Conservation (phyloP, 1,140 invertebrate genomes). For the Calephelis virginiensis region DNA sequence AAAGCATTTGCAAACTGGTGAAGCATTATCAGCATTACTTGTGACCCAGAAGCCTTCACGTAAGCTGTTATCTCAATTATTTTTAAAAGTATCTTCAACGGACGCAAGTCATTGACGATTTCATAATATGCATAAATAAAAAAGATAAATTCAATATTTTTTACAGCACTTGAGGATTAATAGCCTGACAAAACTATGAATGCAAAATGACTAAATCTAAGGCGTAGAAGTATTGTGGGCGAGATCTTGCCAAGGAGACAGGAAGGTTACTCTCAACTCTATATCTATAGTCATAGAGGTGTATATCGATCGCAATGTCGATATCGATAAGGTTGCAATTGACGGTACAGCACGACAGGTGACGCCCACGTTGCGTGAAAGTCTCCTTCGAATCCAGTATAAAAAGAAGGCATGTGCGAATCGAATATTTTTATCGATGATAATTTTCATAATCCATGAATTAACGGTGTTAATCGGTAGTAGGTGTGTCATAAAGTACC, state of each 20-base stretch:
- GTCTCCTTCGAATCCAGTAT: constrained; percentile 28
- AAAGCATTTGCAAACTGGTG: too few relatives aligned
- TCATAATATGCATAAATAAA: too few relatives aligned
- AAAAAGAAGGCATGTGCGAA: not conserved
- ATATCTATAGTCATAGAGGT: constrained; percentile 13
- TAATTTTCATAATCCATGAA: too few relatives aligned
- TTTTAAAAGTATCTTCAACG: too few relatives aligned
- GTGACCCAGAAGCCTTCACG: too few relatives aligned
- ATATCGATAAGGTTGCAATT: constrained; percentile 10
- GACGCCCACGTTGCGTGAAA: constrained; percentile 38
- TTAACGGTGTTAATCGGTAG: too few relatives aligned
- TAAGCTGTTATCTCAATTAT: too few relatives aligned
- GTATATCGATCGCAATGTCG: not conserved
- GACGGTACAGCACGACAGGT: constrained; percentile 36
- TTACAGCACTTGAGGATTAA: constrained; percentile 7
- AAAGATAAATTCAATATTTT: not conserved
- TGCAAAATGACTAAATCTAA: constrained; percentile 23
- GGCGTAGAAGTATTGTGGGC: constrained; percentile 26
- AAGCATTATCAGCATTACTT: too few relatives aligned
- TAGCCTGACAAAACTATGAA: constrained; percentile 21
- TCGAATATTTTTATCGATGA: not conserved
- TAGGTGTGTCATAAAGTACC: too few relatives aligned
- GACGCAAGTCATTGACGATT: too few relatives aligned
- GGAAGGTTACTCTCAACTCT: not conserved
- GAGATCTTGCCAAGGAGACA: constrained; percentile 15